Percentiles rank a stretch among this genome's conserved stretches.
Conservation (phyloP, 1,140 invertebrate genomes). For the Cotesia typhae region DNA sequence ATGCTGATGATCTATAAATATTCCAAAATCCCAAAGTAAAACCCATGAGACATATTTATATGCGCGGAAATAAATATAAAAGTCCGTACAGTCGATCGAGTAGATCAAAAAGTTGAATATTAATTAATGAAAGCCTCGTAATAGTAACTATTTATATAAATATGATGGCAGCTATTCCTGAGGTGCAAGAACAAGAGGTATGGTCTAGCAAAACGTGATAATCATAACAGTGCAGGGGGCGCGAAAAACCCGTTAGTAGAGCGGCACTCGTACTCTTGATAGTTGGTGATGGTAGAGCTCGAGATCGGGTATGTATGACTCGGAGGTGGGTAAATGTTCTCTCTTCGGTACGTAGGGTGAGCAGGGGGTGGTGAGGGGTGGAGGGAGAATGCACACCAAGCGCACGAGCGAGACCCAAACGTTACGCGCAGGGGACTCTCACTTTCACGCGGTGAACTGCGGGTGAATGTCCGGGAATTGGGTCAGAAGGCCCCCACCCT, state of each 20-base stretch:
- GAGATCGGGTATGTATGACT: conserved; percentile 33
- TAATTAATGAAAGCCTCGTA: too few species aligned
- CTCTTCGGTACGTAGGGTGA: conserved; percentile 38
- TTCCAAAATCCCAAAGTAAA: too few species aligned
- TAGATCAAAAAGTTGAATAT: too few species aligned
- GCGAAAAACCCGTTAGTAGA: conserved; percentile 63
- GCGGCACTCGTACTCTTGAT: conserved; percentile 45
- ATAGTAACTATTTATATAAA: too few species aligned
- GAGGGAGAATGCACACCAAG: conserved; percentile 30
- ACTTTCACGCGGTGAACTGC: conserved; percentile 68
- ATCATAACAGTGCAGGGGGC: conserved; percentile 29
- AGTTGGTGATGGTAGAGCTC: conserved; percentile 18
- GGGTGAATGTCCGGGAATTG: conserved; percentile 67
- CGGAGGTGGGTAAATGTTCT: conserved; percentile 33
- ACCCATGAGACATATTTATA: too few species aligned
- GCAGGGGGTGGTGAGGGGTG: background rate
- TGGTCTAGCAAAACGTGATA: conserved; percentile 41
- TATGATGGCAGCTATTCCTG: too few species aligned
- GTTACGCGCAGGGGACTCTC: conserved; percentile 60
- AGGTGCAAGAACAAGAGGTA: conserved; percentile 21
- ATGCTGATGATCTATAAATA: too few species aligned
- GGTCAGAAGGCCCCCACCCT: conserved; percentile 65
- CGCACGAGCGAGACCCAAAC: conserved; percentile 42
- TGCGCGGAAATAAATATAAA: too few species aligned
- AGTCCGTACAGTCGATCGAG: too few species aligned